A percentile compares a stretch with the other conserved stretches of the same genome.
Conservation (phyloP, 1,140 invertebrate species). For the honey bee (Apis mellifera) region Amel_HAv3.1 CM009933.2:3380001-3380500, state of each 20-base stretch:
- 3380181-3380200: constrained; percentile 23
- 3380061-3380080: constrained; percentile 68
- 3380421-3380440: no score
- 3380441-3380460: no score
- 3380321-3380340: not conserved
- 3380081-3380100: constrained; percentile 44
- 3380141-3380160: constrained; percentile 71
- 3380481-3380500: no score
- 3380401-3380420: not conserved
- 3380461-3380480: no score
- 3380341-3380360: not conserved
- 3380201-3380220: not conserved
- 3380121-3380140: constrained; percentile 66
- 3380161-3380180: constrained; percentile 73
- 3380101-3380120: constrained; percentile 64
- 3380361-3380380: not conserved
- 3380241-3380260: not conserved
- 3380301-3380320: no score
- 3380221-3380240: not conserved
- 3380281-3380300: not conserved
- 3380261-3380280: constrained; percentile 13
- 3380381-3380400: not conserved
- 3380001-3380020: constrained; percentile 52
- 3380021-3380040: constrained; percentile 39
- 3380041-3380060: constrained; percentile 34